These are phyloP conservation scores for Patella depressa DNA, from an alignment of 2,888 invertebrate species.

Conservation along the genomic window DNA sequence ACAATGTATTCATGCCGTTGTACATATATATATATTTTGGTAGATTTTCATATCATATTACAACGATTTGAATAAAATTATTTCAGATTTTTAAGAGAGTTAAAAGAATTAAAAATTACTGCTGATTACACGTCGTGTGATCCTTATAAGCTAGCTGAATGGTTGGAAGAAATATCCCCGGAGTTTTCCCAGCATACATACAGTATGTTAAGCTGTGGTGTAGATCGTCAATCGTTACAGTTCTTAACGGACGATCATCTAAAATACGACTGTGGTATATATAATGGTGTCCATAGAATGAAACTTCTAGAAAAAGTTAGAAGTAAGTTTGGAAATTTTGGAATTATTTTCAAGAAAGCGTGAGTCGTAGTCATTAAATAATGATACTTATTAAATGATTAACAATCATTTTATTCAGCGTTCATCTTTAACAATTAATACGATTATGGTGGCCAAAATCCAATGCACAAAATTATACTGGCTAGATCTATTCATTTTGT, in stretches of 20 bases:
- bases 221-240: constrained; percentile 89
- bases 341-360: no score
- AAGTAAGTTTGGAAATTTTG: constrained; percentile 71
- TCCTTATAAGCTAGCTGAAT: constrained; percentile 81
- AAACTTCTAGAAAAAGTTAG: constrained; percentile 91
- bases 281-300: constrained; percentile 93
- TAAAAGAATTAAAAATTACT: constrained; percentile 93
- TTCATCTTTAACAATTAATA: no score
- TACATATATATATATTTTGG: no score
- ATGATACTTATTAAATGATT: not conserved
- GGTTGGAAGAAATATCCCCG: constrained; percentile 83
- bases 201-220: constrained; percentile 93
- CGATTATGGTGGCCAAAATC: no score
- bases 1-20: no score
- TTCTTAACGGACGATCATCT: constrained; percentile 90
- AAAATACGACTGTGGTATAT: constrained; percentile 89
- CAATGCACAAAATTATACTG: no score
- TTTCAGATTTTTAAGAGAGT: constrained; percentile 86
- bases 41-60: no score
- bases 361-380: no score
- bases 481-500: no score
- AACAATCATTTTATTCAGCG: not conserved
- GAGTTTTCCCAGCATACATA: constrained; percentile 98
- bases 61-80: not conserved
- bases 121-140: constrained; percentile 97